phyloP scores from a whole-genome alignment of 2,888 invertebrate genomes.

The Melinaea menophilus region DNA sequence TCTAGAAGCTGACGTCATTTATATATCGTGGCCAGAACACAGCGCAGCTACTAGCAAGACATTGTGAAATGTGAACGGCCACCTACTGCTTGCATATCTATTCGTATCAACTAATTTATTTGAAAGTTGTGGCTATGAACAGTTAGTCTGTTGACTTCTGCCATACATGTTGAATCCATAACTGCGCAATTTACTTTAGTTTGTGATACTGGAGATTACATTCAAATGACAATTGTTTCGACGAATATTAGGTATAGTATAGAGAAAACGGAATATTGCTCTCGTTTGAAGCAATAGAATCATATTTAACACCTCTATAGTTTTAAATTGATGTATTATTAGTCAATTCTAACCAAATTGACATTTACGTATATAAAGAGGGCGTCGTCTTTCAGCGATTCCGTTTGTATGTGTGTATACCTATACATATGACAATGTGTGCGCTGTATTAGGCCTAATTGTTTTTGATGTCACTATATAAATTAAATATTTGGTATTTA shows the following conservation, averaged over 20 bases:
- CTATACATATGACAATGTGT: constrained; percentile 25
- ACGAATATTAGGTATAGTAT: constrained; percentile 76
- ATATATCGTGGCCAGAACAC: constrained; percentile 57
- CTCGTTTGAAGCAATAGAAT: constrained; percentile 39
- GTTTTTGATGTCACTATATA: neutral
- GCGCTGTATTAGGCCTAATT: constrained; percentile 15
- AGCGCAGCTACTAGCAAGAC: constrained; percentile 54
- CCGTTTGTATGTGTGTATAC: constrained; percentile 26
- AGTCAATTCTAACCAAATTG: constrained; percentile 16
- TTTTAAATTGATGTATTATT: constrained; percentile 10
- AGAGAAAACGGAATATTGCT: constrained; percentile 45
- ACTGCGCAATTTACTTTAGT: constrained; percentile 58
- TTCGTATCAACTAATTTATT: constrained; percentile 64
- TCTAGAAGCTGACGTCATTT: constrained; percentile 76
- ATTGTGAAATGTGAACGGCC: constrained; percentile 78
- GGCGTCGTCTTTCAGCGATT: constrained; percentile 25
- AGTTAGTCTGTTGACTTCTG: constrained; percentile 71
- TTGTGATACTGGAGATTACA: constrained; percentile 66
- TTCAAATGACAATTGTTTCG: constrained; percentile 71
- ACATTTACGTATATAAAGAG: constrained; percentile 19
- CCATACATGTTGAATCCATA: constrained; percentile 67
- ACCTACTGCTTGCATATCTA: constrained; percentile 68
- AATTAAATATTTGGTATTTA: neutral
- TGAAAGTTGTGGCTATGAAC: constrained; percentile 73
- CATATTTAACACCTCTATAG: constrained; percentile 15